Evolutionary conservation across 2,797 vertebrate genomes (phyloP).

Genomic region (Choloepus didactylus): DNA sequence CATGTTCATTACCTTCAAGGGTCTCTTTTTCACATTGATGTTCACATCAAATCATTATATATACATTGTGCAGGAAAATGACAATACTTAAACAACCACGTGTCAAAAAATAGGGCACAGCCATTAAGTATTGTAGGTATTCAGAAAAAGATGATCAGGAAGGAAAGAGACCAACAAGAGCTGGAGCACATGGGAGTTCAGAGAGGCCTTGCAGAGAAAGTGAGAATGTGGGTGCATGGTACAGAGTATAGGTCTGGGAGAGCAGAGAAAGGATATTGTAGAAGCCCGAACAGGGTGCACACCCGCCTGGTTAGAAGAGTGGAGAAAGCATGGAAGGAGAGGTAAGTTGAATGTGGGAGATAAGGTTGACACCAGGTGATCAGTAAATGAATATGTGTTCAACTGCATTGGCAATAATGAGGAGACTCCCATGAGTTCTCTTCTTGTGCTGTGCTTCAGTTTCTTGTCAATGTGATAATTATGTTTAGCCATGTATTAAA

Average conservation of each 20-base stretch:
- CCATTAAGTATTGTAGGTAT: background rate
- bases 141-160: background rate
- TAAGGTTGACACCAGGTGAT: background rate
- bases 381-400: background rate
- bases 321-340: background rate
- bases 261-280: background rate
- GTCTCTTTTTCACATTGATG: conserved; percentile 12
- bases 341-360: background rate
- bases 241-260: background rate
- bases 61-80: conserved; percentile 35
- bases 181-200: background rate
- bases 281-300: background rate
- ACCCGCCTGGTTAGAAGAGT: background rate
- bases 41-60: conserved; percentile 20
- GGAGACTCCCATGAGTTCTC: background rate
- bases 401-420: background rate
- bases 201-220: background rate
- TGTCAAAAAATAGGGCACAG: conserved; percentile 27
- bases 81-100: background rate
- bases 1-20: conserved; percentile 18
- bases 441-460: background rate
- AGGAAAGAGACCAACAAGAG: background rate
- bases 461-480: conserved; percentile 46
- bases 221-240: too few species aligned
- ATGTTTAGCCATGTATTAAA: background rate